Evolutionary conservation across 2,797 vertebrate species (phyloP).

Genomic region (Gymnopithys bicolor): DNA sequence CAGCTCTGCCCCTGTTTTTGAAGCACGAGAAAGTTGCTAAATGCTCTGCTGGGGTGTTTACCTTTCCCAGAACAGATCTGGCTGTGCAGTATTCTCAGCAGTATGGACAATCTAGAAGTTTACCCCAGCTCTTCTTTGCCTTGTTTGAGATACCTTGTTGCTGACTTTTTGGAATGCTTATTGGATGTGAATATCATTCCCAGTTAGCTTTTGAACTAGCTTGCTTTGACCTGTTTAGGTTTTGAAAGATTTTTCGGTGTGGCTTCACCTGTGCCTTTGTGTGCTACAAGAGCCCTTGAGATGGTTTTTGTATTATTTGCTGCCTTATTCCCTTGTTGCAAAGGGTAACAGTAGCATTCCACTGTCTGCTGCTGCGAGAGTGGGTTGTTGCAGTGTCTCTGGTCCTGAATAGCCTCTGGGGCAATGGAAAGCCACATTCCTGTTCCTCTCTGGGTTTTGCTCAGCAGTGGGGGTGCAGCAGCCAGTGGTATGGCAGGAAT

Average conservation of each 20-base stretch:
- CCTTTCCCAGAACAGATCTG: constrained; percentile 17
- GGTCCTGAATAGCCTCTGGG: not conserved
- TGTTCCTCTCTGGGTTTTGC: constrained; percentile 34
- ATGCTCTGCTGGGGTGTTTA: not conserved
- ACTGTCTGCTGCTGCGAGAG: not conserved
- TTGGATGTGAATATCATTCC: not conserved
- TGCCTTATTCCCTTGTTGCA: not conserved
- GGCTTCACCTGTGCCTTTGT: not conserved
- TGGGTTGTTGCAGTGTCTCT: not conserved
- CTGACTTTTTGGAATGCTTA: not conserved
- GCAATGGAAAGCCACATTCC: constrained; percentile 41
- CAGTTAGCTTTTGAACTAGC: not conserved
- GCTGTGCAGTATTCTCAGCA: not conserved
- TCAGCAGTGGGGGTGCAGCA: constrained; percentile 42
- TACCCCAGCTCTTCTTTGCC: not conserved
- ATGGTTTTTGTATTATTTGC: not conserved
- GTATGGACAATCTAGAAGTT: not conserved
- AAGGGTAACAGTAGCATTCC: not conserved
- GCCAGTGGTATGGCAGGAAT: constrained; percentile 72
- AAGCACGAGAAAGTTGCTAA: not conserved
- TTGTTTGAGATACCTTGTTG: not conserved
- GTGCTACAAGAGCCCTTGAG: not conserved
- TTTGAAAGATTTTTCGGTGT: not conserved
- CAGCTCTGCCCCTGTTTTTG: not conserved
- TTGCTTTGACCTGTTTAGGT: not conserved